Conservation (phyloP, 2,888 invertebrate species). For the Chymomyza procnemis region DNA sequence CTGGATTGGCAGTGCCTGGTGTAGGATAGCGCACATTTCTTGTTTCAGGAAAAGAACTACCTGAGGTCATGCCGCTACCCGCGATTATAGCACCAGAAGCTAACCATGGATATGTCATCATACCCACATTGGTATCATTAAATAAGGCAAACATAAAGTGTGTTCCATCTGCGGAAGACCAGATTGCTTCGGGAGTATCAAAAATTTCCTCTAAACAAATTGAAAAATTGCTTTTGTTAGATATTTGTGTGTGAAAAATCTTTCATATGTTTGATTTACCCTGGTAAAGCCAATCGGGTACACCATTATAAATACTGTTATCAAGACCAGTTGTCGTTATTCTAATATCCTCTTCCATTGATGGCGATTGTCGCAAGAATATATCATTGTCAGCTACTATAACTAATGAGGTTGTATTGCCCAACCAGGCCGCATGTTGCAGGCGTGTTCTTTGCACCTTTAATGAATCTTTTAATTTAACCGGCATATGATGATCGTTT, state of each 20-base stretch:
- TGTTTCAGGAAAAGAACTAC: conserved; percentile 87
- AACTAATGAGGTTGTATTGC: conserved; percentile 86
- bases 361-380: conserved; percentile 87
- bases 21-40: conserved; percentile 91
- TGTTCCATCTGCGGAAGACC: conserved; percentile 90
- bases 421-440: conserved; percentile 91
- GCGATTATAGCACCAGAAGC: conserved; percentile 84
- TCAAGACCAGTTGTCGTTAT: conserved; percentile 88
- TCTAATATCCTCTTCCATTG: conserved; percentile 83
- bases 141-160: conserved; percentile 91
- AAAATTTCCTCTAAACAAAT: conserved; percentile 89
- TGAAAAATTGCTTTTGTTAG: neutral
- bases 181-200: conserved; percentile 88
- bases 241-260: neutral
- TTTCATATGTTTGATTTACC: conserved; percentile 80
- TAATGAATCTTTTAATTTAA: conserved; percentile 87
- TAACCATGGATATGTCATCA: conserved; percentile 90
- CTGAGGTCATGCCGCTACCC: conserved; percentile 80
- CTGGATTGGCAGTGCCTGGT: conserved; percentile 92
- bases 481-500: conserved; percentile 92
- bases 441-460: conserved; percentile 85
- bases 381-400: conserved; percentile 94
- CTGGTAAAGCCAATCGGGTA: conserved; percentile 98
- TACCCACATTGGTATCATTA: conserved; percentile 89
- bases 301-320: conserved; percentile 92